phyloP scores from a whole-genome alignment of 1,140 invertebrate species.

The Phocides pigmalion region DNA sequence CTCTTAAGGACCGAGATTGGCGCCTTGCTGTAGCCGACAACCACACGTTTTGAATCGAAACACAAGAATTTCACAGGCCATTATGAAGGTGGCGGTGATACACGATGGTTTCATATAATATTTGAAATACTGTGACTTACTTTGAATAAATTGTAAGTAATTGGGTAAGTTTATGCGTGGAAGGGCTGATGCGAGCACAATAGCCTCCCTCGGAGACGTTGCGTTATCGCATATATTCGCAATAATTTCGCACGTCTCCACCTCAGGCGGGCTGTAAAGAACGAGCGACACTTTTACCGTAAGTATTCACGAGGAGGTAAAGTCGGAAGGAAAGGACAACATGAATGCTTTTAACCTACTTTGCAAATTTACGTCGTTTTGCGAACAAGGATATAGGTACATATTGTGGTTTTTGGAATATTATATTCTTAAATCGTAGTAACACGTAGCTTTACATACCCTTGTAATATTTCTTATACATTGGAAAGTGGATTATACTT shows the following conservation, averaged over 20 bases:
- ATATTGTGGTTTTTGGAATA: constrained; percentile 7
- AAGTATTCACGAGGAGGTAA: constrained; percentile 39
- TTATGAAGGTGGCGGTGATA: no score
- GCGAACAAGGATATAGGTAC: constrained; percentile 23
- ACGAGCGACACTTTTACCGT: constrained; percentile 35
- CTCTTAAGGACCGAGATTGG: no score
- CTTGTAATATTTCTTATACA: no score
- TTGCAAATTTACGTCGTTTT: constrained; percentile 25
- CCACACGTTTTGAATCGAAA: no score
- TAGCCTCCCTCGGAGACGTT: constrained; percentile 43
- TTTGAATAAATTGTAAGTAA: constrained; percentile 58
- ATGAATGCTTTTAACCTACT: constrained; percentile 35
- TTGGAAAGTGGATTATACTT: no score
- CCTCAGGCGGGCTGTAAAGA: constrained; percentile 35
- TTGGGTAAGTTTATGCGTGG: constrained; percentile 55
- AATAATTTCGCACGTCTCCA: constrained; percentile 50
- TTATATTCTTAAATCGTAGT: not conserved
- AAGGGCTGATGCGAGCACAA: constrained; percentile 41
- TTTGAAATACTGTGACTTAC: constrained; percentile 25
- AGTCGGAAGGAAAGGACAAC: constrained; percentile 39
- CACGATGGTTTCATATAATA: constrained; percentile 22
- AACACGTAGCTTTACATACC: no score
- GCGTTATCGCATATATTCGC: constrained; percentile 56
- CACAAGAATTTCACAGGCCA: no score
- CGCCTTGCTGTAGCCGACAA: no score